Evolutionary conservation across 2,797 vertebrate genomes (phyloP), one percentile per base, ranked within the genome.

Genomic region (Gymnocypris eckloni): DNA sequence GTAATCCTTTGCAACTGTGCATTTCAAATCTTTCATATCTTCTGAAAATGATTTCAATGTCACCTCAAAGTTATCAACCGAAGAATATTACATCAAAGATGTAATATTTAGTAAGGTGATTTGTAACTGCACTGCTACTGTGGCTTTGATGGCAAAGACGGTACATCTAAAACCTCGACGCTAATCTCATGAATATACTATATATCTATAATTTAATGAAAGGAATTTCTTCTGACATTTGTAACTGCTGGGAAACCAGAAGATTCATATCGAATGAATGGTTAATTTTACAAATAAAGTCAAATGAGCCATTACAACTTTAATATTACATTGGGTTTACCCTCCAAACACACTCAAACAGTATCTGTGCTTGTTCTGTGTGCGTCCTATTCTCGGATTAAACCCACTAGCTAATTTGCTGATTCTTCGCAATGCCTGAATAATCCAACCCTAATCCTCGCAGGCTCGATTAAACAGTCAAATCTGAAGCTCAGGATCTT

Each of bases 381-480:
- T 10, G 12, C 91, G 92, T 92, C 91, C 88, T 89, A 87, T 91
- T 92, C 90, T 90, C 91, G 93, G 93, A 95, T 96, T 95, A 95
- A 95, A 91, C 89, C 93, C 93, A 91, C 90, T 70, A 91, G 95
- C 93, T 95, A 95, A 95, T 95, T 96, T 95, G 92, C 93, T 90
- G 91, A 94, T 93, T 88, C 92, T 93, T 93, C 84, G 82, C 91
- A 91, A 95, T 94, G 94, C 92, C 92, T 83, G 70, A 90, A 92
- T 95, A 96, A 95, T 96, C 95, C 94, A 41, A 88, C 78, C 88
- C 89, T 95, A 95, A 96, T 96, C 94, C 95, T 92, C 83, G 76
- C 88, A 87, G 91, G 90, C 92, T 93, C 91, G 90, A 95, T 96
- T 95, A 95, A 95, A 93, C 90, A 91, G 91, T 79, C 89, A 93